These are phyloP conservation scores for Cryptus armator DNA, from an alignment of 2,888 invertebrate species.

Conservation along the genomic window DNA sequence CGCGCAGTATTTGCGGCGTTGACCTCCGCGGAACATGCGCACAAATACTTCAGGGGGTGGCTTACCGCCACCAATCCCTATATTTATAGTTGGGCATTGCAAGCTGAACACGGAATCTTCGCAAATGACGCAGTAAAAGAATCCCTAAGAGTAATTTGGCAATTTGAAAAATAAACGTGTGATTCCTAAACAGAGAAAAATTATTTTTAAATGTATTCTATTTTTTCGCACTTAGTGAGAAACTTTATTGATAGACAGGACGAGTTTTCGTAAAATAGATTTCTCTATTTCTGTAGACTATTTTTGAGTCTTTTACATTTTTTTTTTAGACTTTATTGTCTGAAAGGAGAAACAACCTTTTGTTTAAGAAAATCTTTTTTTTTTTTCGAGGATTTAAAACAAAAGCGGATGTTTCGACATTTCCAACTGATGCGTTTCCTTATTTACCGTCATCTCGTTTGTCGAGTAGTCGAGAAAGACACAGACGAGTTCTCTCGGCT, in stretches of 20 bases:
- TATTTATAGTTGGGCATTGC: background rate
- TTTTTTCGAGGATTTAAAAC: slow-evolving; percentile 29
- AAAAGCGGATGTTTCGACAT: slow-evolving; percentile 64
- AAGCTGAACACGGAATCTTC: slow-evolving; percentile 5
- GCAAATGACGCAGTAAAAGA: background rate
- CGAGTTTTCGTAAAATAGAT: background rate
- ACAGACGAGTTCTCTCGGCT: slow-evolving; percentile 23
- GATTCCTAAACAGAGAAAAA: no score
- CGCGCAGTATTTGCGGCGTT: slow-evolving; percentile 75
- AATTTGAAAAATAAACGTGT: no score
- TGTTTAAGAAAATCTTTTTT: background rate
- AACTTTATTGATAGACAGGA: background rate
- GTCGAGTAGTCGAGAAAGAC: slow-evolving; percentile 23
- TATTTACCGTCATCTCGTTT: slow-evolving; percentile 68
- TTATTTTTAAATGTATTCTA: background rate
- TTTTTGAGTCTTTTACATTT: background rate
- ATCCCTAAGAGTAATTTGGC: slow-evolving; percentile 10
- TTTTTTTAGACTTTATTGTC: background rate
- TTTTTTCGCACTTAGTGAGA: background rate
- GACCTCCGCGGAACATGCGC: slow-evolving; percentile 71
- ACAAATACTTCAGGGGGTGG: slow-evolving; percentile 73
- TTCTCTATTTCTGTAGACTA: background rate
- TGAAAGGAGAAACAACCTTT: background rate
- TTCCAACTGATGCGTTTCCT: slow-evolving; percentile 38
- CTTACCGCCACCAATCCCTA: slow-evolving; percentile 65